Base-by-base conservation (phyloP, 2,888 invertebrate species). In the Dione juno region DNA sequence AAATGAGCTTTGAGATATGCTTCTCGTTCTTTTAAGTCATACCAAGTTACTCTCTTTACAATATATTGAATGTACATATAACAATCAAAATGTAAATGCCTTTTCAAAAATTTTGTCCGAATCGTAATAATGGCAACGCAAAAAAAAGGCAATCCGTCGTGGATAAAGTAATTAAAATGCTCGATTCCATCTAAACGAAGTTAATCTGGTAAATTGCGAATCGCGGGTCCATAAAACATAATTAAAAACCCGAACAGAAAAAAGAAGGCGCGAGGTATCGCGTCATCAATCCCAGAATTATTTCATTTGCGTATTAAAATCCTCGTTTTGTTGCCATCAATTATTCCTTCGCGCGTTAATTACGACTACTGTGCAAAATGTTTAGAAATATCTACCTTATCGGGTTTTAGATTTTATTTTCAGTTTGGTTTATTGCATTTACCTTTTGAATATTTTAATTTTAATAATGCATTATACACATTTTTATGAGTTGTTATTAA, bases 301-400 rank as follows among this genome's bases (percentile, higher is more conserved):
- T 93, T 93, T 92, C 92, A 92, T 93, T 92, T 91, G 87, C 87
- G 90, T 90, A 91, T 93, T 92, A 92, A 92, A 92, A 87, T 90
- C 86, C 89, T 88, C 89, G 90, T 91, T 92, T 90, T 92, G 91
- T 89, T 88, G 85, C 83, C 83, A 82, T 91, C 89, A 92, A 90
- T 90, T 90, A 92, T 91, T 88, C 81, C 85, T 79, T 57, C 84
- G 82, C 82, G 86, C 81, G 88, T 92, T 92, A 90, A 92, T 92
- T 92, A 90, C 88, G 82, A 61, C 45, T 61, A 13, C 61, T 78
- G 81, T 81, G 83, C 84, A 88, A 82, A 80, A 84, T 82, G 82
- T 77, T 78, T 85, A 79, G 88, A 85, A 82, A 82, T 79, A 71
- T n/a, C 19, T 19, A 28, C 35, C n/a, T 50, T 64, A 3, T 63